These are phyloP conservation scores for Brachyistius frenatus DNA, from an alignment of 2,113 vertebrate species.

Conservation along the genomic window DNA sequence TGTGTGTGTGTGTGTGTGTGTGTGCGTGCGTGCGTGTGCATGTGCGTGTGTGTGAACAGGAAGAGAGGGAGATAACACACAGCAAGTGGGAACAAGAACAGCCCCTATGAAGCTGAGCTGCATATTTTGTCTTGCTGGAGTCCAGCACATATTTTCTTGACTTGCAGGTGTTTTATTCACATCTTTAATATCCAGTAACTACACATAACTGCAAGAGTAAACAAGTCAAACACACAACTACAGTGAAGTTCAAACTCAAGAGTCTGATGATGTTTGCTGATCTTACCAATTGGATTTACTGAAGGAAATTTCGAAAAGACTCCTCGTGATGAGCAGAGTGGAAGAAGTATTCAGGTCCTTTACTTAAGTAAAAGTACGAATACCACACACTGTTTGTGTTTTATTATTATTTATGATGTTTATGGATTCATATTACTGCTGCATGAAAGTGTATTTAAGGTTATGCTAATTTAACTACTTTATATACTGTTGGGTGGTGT, in stretches of 20 bases:
- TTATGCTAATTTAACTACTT: too few species aligned
- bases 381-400: too few species aligned
- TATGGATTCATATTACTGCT: too few species aligned
- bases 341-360: too few species aligned
- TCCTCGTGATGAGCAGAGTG: not conserved
- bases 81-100: constrained; percentile 41
- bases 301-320: not conserved
- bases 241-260: not conserved
- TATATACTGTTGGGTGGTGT: too few species aligned
- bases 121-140: constrained; percentile 13
- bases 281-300: constrained; percentile 3
- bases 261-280: not conserved
- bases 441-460: too few species aligned
- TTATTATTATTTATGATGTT: too few species aligned
- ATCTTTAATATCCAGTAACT: not conserved
- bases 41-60: not conserved
- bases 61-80: constrained; percentile 1
- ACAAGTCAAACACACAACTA: not conserved
- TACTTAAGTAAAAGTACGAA: too few species aligned
- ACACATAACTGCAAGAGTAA: too few species aligned
- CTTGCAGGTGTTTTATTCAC: not conserved
- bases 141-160: not conserved
- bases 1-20: not conserved
- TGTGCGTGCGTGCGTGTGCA: too few species aligned
- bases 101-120: not conserved